phyloP scores from a whole-genome alignment of 1,140 invertebrate genomes.

The Drosophila oshimai region DNA sequence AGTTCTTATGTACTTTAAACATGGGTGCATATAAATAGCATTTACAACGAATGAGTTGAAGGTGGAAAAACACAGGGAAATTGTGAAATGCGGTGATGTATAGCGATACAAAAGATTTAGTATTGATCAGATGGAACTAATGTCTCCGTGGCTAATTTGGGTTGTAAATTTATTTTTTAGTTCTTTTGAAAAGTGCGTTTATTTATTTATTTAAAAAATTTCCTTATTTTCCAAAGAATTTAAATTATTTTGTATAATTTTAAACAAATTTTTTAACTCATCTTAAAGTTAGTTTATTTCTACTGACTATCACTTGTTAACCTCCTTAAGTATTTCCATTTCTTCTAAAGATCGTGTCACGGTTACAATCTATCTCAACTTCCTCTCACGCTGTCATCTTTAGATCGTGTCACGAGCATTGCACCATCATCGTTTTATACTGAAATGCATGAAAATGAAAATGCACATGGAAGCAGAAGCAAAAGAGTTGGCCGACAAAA shows the following conservation, averaged over 20 bases:
- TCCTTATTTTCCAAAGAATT: too few species aligned
- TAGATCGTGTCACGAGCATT: background rate
- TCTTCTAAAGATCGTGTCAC: too few species aligned
- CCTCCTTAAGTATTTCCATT: too few species aligned
- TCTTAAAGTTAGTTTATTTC: too few species aligned
- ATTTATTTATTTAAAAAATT: too few species aligned
- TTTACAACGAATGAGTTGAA: background rate
- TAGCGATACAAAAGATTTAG: background rate
- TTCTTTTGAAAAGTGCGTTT: background rate
- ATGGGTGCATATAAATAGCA: slow-evolving; percentile 26
- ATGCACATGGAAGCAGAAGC: background rate
- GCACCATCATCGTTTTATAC: background rate
- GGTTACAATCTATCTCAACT: too few species aligned
- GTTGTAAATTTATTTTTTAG: background rate
- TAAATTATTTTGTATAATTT: too few species aligned
- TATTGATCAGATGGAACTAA: background rate
- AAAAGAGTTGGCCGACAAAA: slow-evolving; percentile 16
- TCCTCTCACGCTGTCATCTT: background rate
- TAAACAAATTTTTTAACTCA: too few species aligned
- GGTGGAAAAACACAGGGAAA: background rate
- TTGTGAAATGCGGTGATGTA: background rate
- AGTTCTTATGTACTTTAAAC: background rate
- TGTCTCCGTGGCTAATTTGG: background rate
- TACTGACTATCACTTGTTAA: too few species aligned
- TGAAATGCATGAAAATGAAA: too few species aligned